Conservation (phyloP, 2,888 invertebrate species). For the Molorchus minor region DNA sequence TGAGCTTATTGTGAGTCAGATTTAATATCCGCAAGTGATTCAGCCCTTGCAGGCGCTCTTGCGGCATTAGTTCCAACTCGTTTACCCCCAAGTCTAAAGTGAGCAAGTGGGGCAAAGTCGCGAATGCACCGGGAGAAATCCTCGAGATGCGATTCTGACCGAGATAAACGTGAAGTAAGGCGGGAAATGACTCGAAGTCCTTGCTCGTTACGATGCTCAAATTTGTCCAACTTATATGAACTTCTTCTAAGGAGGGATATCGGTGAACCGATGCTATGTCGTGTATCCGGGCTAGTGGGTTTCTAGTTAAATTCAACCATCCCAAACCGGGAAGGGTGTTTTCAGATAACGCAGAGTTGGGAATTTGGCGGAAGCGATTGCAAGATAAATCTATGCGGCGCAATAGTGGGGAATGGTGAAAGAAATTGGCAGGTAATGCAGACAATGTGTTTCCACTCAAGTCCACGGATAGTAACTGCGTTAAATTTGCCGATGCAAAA, state of each 20-base stretch:
- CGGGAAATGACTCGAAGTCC: conserved; percentile 85
- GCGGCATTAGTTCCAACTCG: conserved; percentile 82
- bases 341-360: conserved; percentile 78
- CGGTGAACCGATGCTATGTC: conserved; percentile 75
- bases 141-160: conserved; percentile 78
- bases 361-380: conserved; percentile 83
- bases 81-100: conserved; percentile 85
- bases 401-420: conserved; percentile 75
- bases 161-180: conserved; percentile 78
- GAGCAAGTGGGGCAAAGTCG: conserved; percentile 77
- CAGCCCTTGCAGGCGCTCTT: conserved; percentile 84
- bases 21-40: conserved; percentile 78
- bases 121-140: conserved; percentile 86
- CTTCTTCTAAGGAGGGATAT: conserved; percentile 82
- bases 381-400: conserved; percentile 80
- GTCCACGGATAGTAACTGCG: conserved; percentile 77
- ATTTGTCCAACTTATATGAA: conserved; percentile 80
- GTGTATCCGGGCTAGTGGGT: conserved; percentile 80
- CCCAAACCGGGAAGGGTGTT: conserved; percentile 76
- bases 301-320: conserved; percentile 84
- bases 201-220: conserved; percentile 83
- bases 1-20: conserved; percentile 83
- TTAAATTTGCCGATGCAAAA: conserved; percentile 79
- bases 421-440: conserved; percentile 82
- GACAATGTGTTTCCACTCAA: conserved; percentile 79